These are phyloP conservation scores for Spongia lamella DNA, from an alignment of 37 sponge, comb jelly and placozoan genomes.

Conservation along the genomic window DNA sequence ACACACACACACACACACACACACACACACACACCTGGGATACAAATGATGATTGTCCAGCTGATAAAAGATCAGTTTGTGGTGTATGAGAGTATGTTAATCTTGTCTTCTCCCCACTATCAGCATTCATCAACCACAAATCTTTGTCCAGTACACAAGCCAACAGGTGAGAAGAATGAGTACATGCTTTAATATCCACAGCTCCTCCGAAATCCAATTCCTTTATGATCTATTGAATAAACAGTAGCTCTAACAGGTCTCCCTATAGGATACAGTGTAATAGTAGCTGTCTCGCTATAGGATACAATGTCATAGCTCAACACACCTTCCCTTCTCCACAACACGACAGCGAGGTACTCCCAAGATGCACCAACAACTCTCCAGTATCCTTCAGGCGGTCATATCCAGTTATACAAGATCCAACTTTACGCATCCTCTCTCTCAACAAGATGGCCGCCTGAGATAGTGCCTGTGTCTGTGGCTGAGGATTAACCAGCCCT, in stretches of 20 bases:
- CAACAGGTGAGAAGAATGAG: neutral
- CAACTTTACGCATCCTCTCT: conserved; percentile 51
- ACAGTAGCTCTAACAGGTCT: too few relatives aligned
- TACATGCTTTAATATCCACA: conserved; percentile 33
- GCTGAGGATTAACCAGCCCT: too few relatives aligned
- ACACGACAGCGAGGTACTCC: neutral
- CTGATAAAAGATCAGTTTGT: neutral
- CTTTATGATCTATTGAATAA: too few relatives aligned
- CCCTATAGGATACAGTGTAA: too few relatives aligned
- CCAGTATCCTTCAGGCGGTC: conserved; percentile 21
- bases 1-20: too few relatives aligned
- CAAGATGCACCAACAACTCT: conserved; percentile 21
- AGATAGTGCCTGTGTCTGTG: too few relatives aligned
- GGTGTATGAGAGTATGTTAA: conserved; percentile 28
- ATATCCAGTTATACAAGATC: conserved; percentile 51
- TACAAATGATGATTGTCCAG: conserved; percentile 49
- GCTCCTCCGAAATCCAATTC: conserved; percentile 11
- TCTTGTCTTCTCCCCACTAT: conserved; percentile 4
- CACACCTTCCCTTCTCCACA: too few relatives aligned
- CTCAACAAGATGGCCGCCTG: conserved; percentile 24
- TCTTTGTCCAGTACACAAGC: conserved; percentile 48
- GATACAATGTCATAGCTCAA: too few relatives aligned
- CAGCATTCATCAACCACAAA: conserved; percentile 35
- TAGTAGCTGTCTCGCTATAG: too few relatives aligned
- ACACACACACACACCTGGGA: conserved; percentile 54